Evolutionary conservation across 2,888 invertebrate genomes (phyloP).

Genomic region (Hydropsyche betteni): DNA sequence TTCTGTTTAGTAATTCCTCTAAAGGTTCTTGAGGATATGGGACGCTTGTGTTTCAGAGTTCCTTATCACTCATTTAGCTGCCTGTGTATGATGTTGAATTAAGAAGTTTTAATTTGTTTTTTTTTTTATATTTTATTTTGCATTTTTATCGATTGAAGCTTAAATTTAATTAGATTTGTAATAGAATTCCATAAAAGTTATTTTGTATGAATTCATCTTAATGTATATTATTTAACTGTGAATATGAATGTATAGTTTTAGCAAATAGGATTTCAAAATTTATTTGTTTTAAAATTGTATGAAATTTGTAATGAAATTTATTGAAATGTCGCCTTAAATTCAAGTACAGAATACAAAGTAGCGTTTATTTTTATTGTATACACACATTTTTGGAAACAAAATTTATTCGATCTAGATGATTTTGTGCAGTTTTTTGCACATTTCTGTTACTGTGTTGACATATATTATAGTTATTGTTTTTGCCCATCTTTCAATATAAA

Average conservation of each 20-base stretch:
- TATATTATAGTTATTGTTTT: too few relatives aligned
- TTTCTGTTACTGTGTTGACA: too few relatives aligned
- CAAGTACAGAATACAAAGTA: conserved; percentile 19
- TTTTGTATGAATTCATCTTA: conserved; percentile 23
- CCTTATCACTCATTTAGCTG: conserved; percentile 30
- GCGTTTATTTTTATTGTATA: too few relatives aligned
- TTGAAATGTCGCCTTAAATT: conserved; percentile 26
- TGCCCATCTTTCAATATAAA: too few relatives aligned
- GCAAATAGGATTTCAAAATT: conserved; percentile 31
- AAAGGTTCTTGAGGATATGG: conserved; percentile 38
- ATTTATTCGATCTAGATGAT: too few relatives aligned
- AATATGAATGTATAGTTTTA: conserved; percentile 38
- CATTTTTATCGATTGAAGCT: conserved; percentile 26
- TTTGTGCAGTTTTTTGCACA: too few relatives aligned
- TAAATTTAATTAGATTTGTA: conserved; percentile 31
- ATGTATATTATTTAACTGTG: conserved; percentile 43
- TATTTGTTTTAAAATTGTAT: conserved; percentile 24
- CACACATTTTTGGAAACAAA: too few relatives aligned
- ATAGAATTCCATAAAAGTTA: conserved; percentile 34
- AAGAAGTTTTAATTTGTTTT: neutral
- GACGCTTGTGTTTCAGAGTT: conserved; percentile 42
- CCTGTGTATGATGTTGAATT: conserved; percentile 14
- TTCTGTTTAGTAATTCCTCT: conserved; percentile 35
- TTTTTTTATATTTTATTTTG: conserved; percentile 35
- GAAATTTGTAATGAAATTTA: neutral